Evolutionary conservation across 2,888 invertebrate genomes (phyloP).

Genomic region (Cyclophora punctaria): DNA sequence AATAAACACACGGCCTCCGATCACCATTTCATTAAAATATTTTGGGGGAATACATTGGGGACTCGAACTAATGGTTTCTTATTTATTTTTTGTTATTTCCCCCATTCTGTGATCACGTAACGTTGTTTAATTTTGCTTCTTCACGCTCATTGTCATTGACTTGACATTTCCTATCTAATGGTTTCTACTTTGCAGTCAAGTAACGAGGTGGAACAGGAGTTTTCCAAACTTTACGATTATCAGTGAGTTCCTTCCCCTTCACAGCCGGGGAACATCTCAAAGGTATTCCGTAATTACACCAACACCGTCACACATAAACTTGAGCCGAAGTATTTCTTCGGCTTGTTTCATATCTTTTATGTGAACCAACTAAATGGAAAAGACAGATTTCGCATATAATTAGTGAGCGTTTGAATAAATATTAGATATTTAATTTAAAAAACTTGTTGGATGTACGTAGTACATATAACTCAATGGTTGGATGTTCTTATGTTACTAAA

Average conservation of each 20-base stretch:
- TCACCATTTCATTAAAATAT: constrained; percentile 5
- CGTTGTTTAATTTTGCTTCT: constrained; percentile 51
- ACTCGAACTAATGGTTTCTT: constrained; percentile 25
- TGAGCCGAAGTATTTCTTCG: constrained; percentile 28
- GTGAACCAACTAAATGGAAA: constrained; percentile 17
- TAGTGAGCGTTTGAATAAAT: constrained; percentile 23
- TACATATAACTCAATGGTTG: too few species aligned
- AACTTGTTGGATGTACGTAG: background rate
- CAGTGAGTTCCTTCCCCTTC: constrained; percentile 28
- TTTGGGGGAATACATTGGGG: constrained; percentile 12
- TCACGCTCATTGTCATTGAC: constrained; percentile 56
- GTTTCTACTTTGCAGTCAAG: background rate
- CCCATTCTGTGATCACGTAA: constrained; percentile 22
- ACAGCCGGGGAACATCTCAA: constrained; percentile 15
- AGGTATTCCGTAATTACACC: constrained; percentile 43
- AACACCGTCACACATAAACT: constrained; percentile 29
- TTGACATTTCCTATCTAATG: constrained; percentile 35
- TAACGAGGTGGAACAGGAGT: constrained; percentile 6
- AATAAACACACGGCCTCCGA: constrained; percentile 5
- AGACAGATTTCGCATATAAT: constrained; percentile 29
- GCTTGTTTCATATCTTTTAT: constrained; percentile 30
- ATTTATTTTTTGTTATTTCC: constrained; percentile 24
- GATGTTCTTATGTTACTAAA: background rate
- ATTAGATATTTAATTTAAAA: constrained; percentile 14
- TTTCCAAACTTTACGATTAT: constrained; percentile 34